phyloP scores from a whole-genome alignment of 2,888 invertebrate species.

The Oligia strigilis region DNA sequence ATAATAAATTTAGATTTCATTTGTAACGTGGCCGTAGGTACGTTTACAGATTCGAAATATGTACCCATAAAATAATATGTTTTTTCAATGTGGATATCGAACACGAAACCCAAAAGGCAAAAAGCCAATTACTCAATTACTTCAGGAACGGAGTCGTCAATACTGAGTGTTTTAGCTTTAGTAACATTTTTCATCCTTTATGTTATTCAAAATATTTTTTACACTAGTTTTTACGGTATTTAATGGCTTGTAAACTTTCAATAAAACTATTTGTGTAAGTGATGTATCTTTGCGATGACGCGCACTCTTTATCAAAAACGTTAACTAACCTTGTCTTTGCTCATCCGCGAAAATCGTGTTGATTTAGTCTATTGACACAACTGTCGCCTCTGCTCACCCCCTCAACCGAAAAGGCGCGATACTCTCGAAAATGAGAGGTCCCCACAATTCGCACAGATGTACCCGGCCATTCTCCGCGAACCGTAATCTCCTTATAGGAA shows the following conservation, averaged over 20 bases:
- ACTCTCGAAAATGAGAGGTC: conserved; percentile 49
- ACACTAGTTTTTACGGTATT: background rate
- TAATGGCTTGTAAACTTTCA: background rate
- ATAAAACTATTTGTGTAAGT: background rate
- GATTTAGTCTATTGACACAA: conserved; percentile 60
- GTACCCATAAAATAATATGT: background rate
- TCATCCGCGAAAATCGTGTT: conserved; percentile 24
- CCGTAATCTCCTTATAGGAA: conserved; percentile 71
- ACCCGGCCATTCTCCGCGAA: conserved; percentile 58
- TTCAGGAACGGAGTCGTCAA: background rate
- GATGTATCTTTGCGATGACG: background rate
- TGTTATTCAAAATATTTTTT: background rate
- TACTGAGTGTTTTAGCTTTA: background rate
- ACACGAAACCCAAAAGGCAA: background rate
- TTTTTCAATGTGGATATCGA: background rate
- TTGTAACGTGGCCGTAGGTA: background rate
- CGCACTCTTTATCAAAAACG: background rate
- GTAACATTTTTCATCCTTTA: background rate
- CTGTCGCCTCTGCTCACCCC: conserved; percentile 50
- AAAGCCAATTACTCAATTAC: background rate
- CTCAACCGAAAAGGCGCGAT: conserved; percentile 47
- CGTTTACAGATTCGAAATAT: too few species aligned
- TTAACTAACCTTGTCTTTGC: background rate
- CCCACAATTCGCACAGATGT: conserved; percentile 62
- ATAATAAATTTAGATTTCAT: background rate